Percentiles rank a stretch among this genome's conserved stretches.
Conservation (phyloP, 2,888 invertebrate species). For the Zaprionus bogoriensis region DNA sequence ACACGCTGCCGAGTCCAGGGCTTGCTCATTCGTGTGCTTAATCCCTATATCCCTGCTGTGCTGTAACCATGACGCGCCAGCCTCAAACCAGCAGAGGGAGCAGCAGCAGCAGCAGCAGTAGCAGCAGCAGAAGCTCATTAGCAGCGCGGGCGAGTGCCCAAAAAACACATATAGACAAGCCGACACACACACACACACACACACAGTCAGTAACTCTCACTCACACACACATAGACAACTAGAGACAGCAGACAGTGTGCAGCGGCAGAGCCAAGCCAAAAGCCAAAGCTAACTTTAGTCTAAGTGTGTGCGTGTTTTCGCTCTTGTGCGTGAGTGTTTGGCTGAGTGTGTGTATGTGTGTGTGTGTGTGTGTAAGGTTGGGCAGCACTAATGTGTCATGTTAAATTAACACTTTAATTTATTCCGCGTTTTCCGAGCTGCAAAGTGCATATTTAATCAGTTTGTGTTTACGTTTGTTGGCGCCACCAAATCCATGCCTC, state of each 20-base stretch:
- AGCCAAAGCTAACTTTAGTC: constrained; percentile 51
- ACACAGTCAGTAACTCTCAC: constrained; percentile 17
- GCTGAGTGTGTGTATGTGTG: constrained; percentile 23
- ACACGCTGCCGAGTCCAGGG: constrained; percentile 11
- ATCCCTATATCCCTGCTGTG: constrained; percentile 38
- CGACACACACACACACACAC: constrained; percentile 9
- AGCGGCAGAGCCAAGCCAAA: constrained; percentile 46
- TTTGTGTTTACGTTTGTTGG: constrained; percentile 68
- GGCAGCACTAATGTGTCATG: constrained; percentile 78
- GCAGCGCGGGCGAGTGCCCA: constrained; percentile 43
- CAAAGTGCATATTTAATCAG: constrained; percentile 80
- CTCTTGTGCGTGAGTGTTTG: constrained; percentile 26
- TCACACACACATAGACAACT: constrained; percentile 26
- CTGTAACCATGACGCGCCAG: constrained; percentile 36
- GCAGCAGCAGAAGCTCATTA: constrained; percentile 54
- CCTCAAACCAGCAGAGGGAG: constrained; percentile 42
- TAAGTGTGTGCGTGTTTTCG: constrained; percentile 32
- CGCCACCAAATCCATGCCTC: constrained; percentile 23
- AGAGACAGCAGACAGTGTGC: constrained; percentile 38
- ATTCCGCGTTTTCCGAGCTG: constrained; percentile 76
- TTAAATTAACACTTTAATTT: constrained; percentile 80
- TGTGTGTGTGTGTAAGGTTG: constrained; percentile 29
- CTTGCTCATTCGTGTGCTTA: constrained; percentile 36
- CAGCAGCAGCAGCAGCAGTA: constrained; percentile 23
- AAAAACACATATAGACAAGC: constrained; percentile 27